A percentile compares a stretch with the other conserved stretches of the same genome.
phyloP scores from a whole-genome alignment of 23 tunicate species.

The Clavelina lepadiformis region DNA sequence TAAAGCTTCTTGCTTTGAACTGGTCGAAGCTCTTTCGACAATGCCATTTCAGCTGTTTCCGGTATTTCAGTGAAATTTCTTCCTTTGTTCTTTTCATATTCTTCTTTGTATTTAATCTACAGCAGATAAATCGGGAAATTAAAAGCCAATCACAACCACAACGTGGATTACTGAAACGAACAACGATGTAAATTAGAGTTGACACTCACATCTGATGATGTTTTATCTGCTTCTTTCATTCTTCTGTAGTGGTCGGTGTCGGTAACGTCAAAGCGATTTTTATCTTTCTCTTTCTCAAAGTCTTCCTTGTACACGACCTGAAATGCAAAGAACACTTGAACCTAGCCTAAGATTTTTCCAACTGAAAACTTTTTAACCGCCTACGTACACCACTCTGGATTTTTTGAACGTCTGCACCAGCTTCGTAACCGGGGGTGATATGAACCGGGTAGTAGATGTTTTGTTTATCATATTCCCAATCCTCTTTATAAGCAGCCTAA shows the following conservation, averaged over 20 bases:
- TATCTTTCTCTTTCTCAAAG: slow-evolving; percentile 31
- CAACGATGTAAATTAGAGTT: no score
- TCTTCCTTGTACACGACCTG: slow-evolving; percentile 60
- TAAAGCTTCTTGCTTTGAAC: slow-evolving; percentile 33
- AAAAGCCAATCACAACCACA: no score
- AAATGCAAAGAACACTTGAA: no score
- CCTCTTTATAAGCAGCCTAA: slow-evolving; percentile 65
- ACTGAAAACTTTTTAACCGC: no score
- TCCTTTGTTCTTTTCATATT: no score
- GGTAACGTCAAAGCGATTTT: slow-evolving; percentile 44
- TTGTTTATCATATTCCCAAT: slow-evolving; percentile 78
- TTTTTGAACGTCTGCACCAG: slow-evolving; percentile 47
- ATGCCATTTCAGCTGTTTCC: slow-evolving; percentile 46
- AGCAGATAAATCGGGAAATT: no score
- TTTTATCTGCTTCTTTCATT: slow-evolving; percentile 39
- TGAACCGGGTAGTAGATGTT: slow-evolving; percentile 76
- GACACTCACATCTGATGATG: slow-evolving; percentile 64
- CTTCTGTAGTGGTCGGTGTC: slow-evolving; percentile 69
- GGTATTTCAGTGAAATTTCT: slow-evolving; percentile 14
- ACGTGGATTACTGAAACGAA: no score
- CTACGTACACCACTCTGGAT: slow-evolving; percentile 63
- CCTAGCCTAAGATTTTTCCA: no score
- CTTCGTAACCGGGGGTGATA: slow-evolving; percentile 81
- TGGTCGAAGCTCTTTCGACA: slow-evolving; percentile 33
- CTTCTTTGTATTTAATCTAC: no score